A percentile compares a stretch with the other conserved stretches of the same genome.
phyloP scores from a whole-genome alignment of 2,888 invertebrate species.

The Diplolepis rosae region DNA sequence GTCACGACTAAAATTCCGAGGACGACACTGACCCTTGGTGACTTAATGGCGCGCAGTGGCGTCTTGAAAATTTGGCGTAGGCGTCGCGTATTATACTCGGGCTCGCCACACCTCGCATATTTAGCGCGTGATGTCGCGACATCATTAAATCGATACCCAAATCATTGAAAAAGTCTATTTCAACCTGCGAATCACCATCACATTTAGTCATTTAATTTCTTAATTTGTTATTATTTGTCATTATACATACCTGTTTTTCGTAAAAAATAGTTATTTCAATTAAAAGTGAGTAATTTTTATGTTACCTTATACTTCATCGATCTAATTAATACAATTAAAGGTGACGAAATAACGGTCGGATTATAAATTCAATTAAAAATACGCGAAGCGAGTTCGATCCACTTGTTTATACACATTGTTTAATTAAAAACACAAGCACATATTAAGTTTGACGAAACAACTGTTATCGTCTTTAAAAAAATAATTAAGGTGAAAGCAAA shows the following conservation, averaged over 20 bases:
- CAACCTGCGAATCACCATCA: not conserved
- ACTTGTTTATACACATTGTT: no score
- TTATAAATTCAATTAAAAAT: no score
- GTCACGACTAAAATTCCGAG: not conserved
- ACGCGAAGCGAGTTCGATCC: no score
- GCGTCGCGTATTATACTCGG: slow-evolving; percentile 54
- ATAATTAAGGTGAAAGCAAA: not conserved
- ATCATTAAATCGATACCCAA: slow-evolving; percentile 48
- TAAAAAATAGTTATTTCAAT: no score
- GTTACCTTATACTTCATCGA: no score
- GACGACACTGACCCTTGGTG: slow-evolving; percentile 33
- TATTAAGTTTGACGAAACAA: not conserved
- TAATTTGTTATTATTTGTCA: no score
- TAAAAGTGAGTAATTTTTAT: no score
- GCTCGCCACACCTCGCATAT: slow-evolving; percentile 70
- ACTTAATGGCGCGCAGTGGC: slow-evolving; percentile 42
- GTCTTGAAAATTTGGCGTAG: slow-evolving; percentile 60
- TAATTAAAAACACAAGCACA: no score
- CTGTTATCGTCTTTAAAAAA: not conserved
- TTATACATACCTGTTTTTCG: no score
- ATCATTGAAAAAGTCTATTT: not conserved
- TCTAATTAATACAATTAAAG: no score
- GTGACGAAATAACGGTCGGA: no score
- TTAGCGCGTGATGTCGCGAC: slow-evolving; percentile 69
- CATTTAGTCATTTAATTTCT: no score